Base-by-base conservation (phyloP, 2,797 vertebrate genomes). In the Paedocypris micromegethes region DNA sequence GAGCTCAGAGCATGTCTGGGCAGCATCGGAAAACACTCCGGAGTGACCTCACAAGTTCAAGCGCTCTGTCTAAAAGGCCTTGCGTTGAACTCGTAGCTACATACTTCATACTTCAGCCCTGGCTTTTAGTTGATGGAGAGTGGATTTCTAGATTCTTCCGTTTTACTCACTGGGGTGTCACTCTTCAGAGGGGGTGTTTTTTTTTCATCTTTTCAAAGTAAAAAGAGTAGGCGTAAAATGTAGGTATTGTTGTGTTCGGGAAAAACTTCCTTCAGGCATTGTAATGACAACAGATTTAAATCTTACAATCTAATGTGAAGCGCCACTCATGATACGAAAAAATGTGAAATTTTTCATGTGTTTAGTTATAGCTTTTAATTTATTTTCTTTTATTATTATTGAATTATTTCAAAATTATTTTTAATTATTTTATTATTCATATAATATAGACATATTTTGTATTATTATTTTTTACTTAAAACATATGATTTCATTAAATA, bases 101-200 rank as follows among this genome's bases (percentile, higher is more conserved):
- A 64, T 49, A 23, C 66, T 64, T 59, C 72, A 75, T n/a, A n/a
- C n/a, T n/a, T n/a, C n/a, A 47, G 43, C 23, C 23, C 52, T 40
- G 71, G 66, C 64, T 78, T 60, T 65, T 68, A 68, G 76, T 65
- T 51, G 23, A 62, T 49, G 58, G 68, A 68, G 56, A 66, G 67
- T 56, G 71, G 48, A 78, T 73, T 74, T 68, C 63, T 52, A 51
- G 73, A 75, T 72, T 75, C 70, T 62, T 75, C 63, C 72, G 57
- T 78, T 68, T 70, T 9, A 78, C 68, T 65, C 51, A 59, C 46
- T 60, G 55, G 64, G 74, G 56, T 74, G 64, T 74, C 68, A 68
- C 74, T 60, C 71, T 39, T n/a, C 8, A 64, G 63, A 40, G 44
- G n/a, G 66, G 72, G 72, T 76, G 68, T 78, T 23, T 23, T 23